Base-by-base conservation (phyloP, 2,888 invertebrate species). In the Achlya flavicornis region DNA sequence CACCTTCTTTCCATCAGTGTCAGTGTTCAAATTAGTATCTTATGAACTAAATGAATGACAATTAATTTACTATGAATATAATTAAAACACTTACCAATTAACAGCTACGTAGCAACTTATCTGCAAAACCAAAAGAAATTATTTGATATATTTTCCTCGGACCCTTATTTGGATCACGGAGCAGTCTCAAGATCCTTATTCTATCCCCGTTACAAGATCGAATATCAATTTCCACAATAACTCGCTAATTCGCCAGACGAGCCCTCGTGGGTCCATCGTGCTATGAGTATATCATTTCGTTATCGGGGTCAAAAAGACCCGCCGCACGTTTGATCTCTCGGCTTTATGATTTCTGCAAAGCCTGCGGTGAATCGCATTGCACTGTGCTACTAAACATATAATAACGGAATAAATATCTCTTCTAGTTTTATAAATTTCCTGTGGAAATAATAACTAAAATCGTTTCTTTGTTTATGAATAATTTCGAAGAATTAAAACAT, bases 241-340 rank as follows among this genome's bases (percentile, higher is more conserved):
- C 62, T 66, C 71, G 66, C 75, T 76, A 80, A 81, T 77, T 79
- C 57, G 63, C 46, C 61, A 65, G 68, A 66, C 58, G 66, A 71
- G 70, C 73, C 72, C 78, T 79, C 71, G 67, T 68, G 68, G 70
- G 69, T 64, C 76, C 80, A 73, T 69, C 66, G 71, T 69, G 70
- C 70, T 63, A 71, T 68, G 66, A 76, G 72, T 38, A 76, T 80
- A 85, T 87, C 80, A 88, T 83, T 84, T 85, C 78, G 80, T 85
- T 86, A 85, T 84, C 78, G 80, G 73, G 79, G 78, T 81, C 80
- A 80, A 83, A 86, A 81, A 78, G 75, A 77, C 77, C 75, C 76
- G 68, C 73, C 73, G 69, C 67, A 65, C 81, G 83, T 90, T 90
- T 89, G 88, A 89, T 88, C 87, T 88, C 73, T 77, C 87, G 87